Evolutionary conservation across 1,140 invertebrate species (phyloP).

Genomic region (Sogatella furcifera): DNA sequence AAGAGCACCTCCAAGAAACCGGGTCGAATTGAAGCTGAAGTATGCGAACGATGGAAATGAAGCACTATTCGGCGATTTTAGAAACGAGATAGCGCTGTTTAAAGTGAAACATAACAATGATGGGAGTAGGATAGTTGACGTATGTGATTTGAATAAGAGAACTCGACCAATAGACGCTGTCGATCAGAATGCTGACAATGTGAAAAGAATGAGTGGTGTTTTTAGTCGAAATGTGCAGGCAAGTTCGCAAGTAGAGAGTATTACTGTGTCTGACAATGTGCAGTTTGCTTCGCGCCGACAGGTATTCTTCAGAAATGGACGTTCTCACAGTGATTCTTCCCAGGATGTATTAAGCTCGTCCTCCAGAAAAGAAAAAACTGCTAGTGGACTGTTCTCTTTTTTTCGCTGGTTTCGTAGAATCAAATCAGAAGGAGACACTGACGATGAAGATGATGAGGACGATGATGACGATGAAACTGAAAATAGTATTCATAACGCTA

Average conservation of each 20-base stretch:
- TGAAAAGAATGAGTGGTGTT: background rate
- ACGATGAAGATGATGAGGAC: conserved; percentile 17
- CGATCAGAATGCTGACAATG: no score
- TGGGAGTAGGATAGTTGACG: no score
- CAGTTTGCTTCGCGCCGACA: conserved; percentile 6
- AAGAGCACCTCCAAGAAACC: no score
- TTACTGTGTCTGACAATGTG: conserved; percentile 2
- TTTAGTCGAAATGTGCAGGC: background rate
- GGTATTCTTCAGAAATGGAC: conserved; percentile 1
- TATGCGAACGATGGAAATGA: no score
- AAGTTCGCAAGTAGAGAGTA: background rate
- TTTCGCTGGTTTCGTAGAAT: conserved; percentile 37
- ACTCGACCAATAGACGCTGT: no score
- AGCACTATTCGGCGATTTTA: no score
- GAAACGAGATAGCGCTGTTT: no score
- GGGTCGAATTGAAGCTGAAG: no score
- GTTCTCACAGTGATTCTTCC: conserved; percentile 6
- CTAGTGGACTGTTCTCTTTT: conserved; percentile 36
- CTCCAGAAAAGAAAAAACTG: conserved; percentile 15
- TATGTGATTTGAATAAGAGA: no score
- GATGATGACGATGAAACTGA: conserved; percentile 10
- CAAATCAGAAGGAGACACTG: conserved; percentile 18
- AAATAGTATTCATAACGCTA: background rate
- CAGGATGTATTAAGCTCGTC: conserved; percentile 5
- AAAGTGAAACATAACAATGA: no score